phyloP scores from a whole-genome alignment of 1,140 invertebrate species.

The Drosophila tani region DNA sequence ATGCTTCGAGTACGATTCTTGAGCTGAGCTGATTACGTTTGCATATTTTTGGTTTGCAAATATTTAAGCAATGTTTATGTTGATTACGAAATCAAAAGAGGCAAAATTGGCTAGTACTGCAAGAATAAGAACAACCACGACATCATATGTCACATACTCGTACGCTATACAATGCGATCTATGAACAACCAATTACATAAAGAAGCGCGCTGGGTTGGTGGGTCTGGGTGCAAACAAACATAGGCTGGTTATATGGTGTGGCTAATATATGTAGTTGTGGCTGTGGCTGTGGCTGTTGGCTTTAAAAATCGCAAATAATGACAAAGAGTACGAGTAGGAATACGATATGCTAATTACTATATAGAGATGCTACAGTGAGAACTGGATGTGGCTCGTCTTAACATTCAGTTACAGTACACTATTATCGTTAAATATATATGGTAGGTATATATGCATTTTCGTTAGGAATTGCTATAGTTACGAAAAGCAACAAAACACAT shows the following conservation, averaged over 20 bases:
- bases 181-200: constrained; percentile 62
- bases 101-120: constrained; percentile 70
- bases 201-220: constrained; percentile 66
- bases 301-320: constrained; percentile 69
- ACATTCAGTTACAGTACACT: constrained; percentile 67
- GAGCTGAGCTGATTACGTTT: constrained; percentile 69
- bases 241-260: constrained; percentile 54
- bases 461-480: constrained; percentile 67
- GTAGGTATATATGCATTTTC: constrained; percentile 60
- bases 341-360: constrained; percentile 49
- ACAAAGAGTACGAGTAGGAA: constrained; percentile 60
- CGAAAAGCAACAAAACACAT: constrained; percentile 75
- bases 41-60: constrained; percentile 66
- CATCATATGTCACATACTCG: constrained; percentile 77
- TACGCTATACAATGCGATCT: constrained; percentile 42
- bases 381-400: constrained; percentile 54
- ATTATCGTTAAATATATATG: constrained; percentile 33
- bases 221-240: constrained; percentile 69
- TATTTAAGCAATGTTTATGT: constrained; percentile 76
- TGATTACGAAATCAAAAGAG: constrained; percentile 64
- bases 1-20: constrained; percentile 38
- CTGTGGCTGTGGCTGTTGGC: constrained; percentile 44
- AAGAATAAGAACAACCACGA: constrained; percentile 70
- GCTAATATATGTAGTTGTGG: constrained; percentile 26
- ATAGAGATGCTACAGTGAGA: constrained; percentile 47